Conservation (phyloP, 2,888 invertebrate species). For the Dicycla oo region DNA sequence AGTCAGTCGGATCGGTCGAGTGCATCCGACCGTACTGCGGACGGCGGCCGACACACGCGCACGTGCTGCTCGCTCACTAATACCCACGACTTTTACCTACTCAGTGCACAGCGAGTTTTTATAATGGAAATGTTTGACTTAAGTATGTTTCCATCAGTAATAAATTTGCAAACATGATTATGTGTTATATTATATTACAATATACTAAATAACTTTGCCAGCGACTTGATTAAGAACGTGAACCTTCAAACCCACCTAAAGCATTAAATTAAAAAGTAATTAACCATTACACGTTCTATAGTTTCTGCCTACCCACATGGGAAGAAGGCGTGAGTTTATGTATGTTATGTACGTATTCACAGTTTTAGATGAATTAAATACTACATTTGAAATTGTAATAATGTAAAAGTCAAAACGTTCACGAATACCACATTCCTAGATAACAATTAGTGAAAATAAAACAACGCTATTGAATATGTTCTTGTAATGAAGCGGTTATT, state of each 20-base stretch:
- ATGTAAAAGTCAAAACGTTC: slow-evolving; percentile 1
- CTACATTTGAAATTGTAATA: not conserved
- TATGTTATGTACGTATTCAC: not conserved
- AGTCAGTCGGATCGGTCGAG: slow-evolving; percentile 1
- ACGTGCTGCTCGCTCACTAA: not conserved
- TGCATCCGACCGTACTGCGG: slow-evolving; percentile 12
- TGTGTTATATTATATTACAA: not conserved
- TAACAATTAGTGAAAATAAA: slow-evolving; percentile 41
- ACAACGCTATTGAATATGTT: slow-evolving; percentile 30
- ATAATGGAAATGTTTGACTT: slow-evolving; percentile 1
- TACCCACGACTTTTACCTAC: no score
- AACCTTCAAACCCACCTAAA: not conserved
- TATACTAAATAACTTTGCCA: not conserved
- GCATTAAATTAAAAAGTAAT: not conserved
- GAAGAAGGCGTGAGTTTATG: not conserved
- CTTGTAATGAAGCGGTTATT: slow-evolving; percentile 27
- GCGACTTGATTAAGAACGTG: not conserved
- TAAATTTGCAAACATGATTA: not conserved
- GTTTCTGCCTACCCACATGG: not conserved
- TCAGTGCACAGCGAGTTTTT: not conserved
- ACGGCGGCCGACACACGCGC: not conserved
- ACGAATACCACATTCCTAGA: slow-evolving; percentile 21
- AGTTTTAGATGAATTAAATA: not conserved
- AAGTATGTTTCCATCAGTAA: no score
- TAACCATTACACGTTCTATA: not conserved